A percentile compares a stretch with the other conserved stretches of the same genome.
Evolutionary conservation across 1,140 invertebrate species (phyloP).

Genomic region (Eupeodes corollae): DNA sequence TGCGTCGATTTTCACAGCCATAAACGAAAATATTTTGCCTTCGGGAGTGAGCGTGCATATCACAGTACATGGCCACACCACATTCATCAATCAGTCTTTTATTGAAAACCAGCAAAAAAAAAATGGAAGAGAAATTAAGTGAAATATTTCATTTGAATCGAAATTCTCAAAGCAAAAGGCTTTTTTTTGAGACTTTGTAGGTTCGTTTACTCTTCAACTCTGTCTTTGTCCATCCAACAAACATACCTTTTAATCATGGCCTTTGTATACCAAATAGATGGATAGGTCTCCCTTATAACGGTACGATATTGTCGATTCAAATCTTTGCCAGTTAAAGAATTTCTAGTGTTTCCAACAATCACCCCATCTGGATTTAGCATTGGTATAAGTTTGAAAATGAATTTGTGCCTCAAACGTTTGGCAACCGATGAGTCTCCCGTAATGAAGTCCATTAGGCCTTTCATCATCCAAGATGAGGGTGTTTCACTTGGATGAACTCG

Average conservation of each 20-base stretch:
- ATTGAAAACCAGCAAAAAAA: neutral
- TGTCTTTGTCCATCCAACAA: neutral
- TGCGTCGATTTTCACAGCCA: slow-evolving; percentile 81
- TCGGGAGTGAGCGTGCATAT: slow-evolving; percentile 89
- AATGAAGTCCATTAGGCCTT: slow-evolving; percentile 84
- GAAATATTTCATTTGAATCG: neutral
- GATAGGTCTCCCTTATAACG: slow-evolving; percentile 78
- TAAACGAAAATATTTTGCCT: slow-evolving; percentile 94
- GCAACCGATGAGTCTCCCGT: slow-evolving; percentile 64
- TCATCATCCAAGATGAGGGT: slow-evolving; percentile 94
- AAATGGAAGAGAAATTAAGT: neutral
- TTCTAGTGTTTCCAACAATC: slow-evolving; percentile 85
- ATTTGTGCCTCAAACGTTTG: slow-evolving; percentile 75
- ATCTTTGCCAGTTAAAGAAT: slow-evolving; percentile 77
- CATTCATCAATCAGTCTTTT: slow-evolving; percentile 76
- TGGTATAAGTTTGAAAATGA: slow-evolving; percentile 91
- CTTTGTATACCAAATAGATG: slow-evolving; percentile 89
- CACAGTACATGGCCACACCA: slow-evolving; percentile 86
- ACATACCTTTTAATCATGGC: slow-evolving; percentile 65
- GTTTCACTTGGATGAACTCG: slow-evolving; percentile 93
- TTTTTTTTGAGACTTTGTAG: neutral
- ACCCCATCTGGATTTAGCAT: slow-evolving; percentile 92
- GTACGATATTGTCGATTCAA: slow-evolving; percentile 82
- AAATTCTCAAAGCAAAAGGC: neutral
- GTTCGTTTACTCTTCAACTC: neutral